Evolutionary conservation across 2,113 vertebrate species (phyloP), one percentile per base, ranked within the genome.

Genomic region (Plecotus auritus): DNA sequence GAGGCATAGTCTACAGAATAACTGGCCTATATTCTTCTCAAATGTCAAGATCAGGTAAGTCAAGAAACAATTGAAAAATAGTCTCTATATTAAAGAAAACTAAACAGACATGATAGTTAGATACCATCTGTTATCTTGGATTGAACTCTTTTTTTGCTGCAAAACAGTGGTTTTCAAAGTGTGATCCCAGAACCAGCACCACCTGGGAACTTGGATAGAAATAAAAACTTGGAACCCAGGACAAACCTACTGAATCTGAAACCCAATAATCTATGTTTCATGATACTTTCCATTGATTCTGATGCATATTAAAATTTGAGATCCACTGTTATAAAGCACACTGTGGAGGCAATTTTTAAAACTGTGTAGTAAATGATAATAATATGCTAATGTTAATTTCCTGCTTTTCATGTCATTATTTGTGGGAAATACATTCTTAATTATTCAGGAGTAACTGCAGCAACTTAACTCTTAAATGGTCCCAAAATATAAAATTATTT

Each of bases 391-490:
- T 92, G 45, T 95, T 92, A 81, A 83, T 64, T 90, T 93, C 7
- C 18, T 86, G 40, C n/a, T 35, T 95, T 93, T 81, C 26, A 42
- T 78, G 35, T 88, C n/a, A 59, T 37, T n/a, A 2, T 88, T 91
- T 93, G 9, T 70, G 72, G 45, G 61, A 78, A 92, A 32, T 49
- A 30, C 1, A 72, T 23, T 66, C 47, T 87, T 92, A 54, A 54
- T 95, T 64, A 93, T 84, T 89, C 20, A 85, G 3, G 74, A 30
- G 9, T 89, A 77, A 83, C 49, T 61, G 59, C 9, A 14, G 45
- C 73, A 95, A 91, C 64, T 67, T 94, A 89, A 89, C 10, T 84
- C 30, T 73, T 80, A 95, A 91, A 80, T 83, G 67, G 37, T 64
- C 74, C 42, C 83, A 49, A n/a, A 92, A 47, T 82, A 23, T 40